These are phyloP conservation scores for Synanceia verrucosa DNA, from an alignment of 2,797 vertebrate genomes.

Conservation along the genomic window DNA sequence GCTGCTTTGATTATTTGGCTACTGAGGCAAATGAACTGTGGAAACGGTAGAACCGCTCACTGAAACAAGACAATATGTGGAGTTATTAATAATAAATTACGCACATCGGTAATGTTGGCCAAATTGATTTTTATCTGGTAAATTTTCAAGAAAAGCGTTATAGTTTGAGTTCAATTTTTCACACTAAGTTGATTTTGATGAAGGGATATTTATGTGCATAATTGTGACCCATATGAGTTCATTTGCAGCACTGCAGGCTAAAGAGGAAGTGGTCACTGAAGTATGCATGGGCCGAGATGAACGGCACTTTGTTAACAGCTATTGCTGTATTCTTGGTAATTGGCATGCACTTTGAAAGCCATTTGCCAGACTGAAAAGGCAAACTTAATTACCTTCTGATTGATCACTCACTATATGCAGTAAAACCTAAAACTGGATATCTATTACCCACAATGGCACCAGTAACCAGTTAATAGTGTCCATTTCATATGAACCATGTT, in stretches of 20 bases:
- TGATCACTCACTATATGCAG: conserved; percentile 52
- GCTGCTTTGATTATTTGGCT: conserved; percentile 39
- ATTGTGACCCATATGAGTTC: conserved; percentile 35
- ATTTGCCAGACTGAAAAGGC: conserved; percentile 42
- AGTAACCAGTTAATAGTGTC: conserved; percentile 30
- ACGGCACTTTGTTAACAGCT: conserved; percentile 35
- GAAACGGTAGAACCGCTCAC: conserved; percentile 37
- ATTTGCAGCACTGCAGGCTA: conserved; percentile 23
- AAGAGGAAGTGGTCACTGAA: conserved; percentile 6
- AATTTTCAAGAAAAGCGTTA: conserved; percentile 35
- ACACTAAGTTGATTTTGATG: conserved; percentile 53
- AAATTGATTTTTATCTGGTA: conserved; percentile 64
- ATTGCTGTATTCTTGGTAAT: conserved; percentile 46
- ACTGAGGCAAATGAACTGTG: conserved; percentile 36
- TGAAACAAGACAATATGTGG: conserved; percentile 47
- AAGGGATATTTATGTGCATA: conserved; percentile 44
- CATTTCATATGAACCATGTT: conserved; percentile 55
- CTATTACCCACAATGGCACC: conserved; percentile 24
- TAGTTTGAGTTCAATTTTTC: conserved; percentile 31
- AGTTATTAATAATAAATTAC: conserved; percentile 62
- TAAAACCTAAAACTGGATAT: conserved; percentile 28
- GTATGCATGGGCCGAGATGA: conserved; percentile 19
- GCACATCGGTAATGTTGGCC: conserved; percentile 27
- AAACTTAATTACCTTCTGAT: conserved; percentile 64
- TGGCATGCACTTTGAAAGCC: conserved; percentile 47